A percentile compares a stretch with the other conserved stretches of the same genome.
phyloP scores from a whole-genome alignment of 2,888 invertebrate species.

The Tanytarsus gracilentus region DNA sequence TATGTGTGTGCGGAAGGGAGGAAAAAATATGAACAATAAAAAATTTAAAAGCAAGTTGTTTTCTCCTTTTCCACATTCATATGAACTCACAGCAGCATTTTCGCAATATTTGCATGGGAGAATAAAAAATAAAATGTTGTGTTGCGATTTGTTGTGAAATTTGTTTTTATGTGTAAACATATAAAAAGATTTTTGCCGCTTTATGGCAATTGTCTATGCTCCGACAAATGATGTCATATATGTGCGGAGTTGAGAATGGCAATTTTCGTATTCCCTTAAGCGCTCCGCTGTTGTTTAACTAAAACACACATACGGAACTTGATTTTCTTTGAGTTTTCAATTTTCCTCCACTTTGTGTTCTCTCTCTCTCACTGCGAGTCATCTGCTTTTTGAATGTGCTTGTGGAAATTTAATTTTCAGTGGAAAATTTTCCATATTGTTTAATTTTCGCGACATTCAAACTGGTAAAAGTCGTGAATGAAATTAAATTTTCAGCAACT shows the following conservation, averaged over 20 bases:
- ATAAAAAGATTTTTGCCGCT: background rate
- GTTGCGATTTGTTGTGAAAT: no score
- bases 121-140: no score
- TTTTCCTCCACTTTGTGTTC: background rate
- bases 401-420: background rate
- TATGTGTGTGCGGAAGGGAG: background rate
- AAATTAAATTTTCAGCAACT: constrained; percentile 1
- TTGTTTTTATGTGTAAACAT: background rate
- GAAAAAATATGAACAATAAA: constrained; percentile 3
- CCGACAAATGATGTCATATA: constrained; percentile 8
- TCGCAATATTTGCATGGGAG: no score
- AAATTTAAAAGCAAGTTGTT: constrained; percentile 6
- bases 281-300: background rate
- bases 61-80: background rate
- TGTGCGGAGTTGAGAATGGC: constrained; percentile 1
- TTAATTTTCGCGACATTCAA: constrained; percentile 2
- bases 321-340: no score
- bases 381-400: no score
- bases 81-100: no score
- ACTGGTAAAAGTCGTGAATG: background rate
- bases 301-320: background rate
- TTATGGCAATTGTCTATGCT: no score
- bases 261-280: background rate
- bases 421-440: background rate
- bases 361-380: no score